Conservation (phyloP, 2,113 vertebrate genomes). For the Lampris incognitus region DNA sequence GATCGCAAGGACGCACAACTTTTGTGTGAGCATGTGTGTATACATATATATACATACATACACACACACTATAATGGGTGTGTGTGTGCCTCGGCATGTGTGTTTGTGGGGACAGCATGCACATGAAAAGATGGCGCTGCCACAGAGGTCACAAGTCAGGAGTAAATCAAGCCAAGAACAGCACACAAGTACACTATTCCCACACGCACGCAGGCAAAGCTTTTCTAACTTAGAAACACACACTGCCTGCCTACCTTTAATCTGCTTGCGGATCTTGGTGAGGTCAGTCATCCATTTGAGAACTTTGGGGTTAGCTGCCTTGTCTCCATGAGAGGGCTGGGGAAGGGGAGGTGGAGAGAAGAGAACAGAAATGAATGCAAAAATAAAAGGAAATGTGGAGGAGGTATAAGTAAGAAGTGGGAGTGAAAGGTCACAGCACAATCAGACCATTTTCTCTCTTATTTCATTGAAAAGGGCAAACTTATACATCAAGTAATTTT, state of each 20-base stretch:
- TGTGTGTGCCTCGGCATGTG: constrained; percentile 25
- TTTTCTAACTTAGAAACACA: constrained; percentile 29
- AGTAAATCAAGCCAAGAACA: constrained; percentile 52
- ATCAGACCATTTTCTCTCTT: too few species aligned
- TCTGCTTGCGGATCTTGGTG: constrained; percentile 94
- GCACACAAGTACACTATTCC: constrained; percentile 49
- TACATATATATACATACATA: constrained; percentile 21
- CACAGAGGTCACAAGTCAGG: constrained; percentile 49
- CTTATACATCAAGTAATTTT: too few species aligned
- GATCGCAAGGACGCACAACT: constrained; percentile 77
- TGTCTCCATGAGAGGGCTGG: constrained; percentile 95
- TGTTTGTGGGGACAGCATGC: constrained; percentile 57
- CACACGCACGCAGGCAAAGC: constrained; percentile 20
- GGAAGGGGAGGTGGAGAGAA: constrained; percentile 36
- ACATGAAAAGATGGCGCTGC: constrained; percentile 57
- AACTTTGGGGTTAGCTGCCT: constrained; percentile 97
- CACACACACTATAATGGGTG: constrained; percentile 7
- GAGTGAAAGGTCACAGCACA: too few species aligned
- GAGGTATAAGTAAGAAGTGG: constrained; percentile 20
- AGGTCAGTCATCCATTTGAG: constrained; percentile 99
- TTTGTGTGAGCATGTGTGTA: constrained; percentile 57
- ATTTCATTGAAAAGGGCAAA: neutral
- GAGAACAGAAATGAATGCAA: constrained; percentile 33
- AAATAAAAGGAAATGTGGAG: constrained; percentile 64
- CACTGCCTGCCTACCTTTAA: constrained; percentile 88